Evolutionary conservation across 2,113 vertebrate species (phyloP).

Genomic region (Pteruthius melanotis): DNA sequence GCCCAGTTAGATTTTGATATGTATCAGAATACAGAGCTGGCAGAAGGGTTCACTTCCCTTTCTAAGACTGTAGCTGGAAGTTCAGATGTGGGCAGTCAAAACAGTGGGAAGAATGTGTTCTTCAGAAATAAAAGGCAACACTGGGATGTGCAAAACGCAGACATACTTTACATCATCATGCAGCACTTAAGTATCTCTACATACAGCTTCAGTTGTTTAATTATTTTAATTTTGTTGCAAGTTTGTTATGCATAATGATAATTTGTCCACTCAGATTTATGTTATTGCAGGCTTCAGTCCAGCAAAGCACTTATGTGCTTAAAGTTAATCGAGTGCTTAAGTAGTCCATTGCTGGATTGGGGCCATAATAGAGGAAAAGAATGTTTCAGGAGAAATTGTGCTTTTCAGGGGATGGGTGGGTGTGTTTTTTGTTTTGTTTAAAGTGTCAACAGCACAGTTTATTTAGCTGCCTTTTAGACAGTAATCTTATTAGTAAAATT

Average conservation of each 20-base stretch:
- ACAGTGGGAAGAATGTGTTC: neutral
- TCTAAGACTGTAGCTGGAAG: neutral
- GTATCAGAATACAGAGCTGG: neutral
- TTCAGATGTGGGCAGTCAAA: neutral
- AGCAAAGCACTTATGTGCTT: too few relatives aligned
- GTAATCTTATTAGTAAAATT: conserved; percentile 75
- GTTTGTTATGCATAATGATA: conserved; percentile 11
- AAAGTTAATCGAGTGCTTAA: too few relatives aligned
- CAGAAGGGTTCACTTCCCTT: neutral
- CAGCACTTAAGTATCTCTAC: neutral
- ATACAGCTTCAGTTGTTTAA: neutral
- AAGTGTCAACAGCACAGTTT: conserved; percentile 21
- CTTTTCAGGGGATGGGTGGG: neutral
- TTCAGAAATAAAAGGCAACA: neutral
- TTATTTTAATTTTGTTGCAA: conserved; percentile 29
- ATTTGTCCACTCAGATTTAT: conserved; percentile 47
- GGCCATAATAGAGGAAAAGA: neutral
- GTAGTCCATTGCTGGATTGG: neutral
- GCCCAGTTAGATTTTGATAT: neutral
- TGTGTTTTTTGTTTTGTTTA: neutral
- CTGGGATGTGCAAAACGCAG: neutral
- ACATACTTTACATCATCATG: neutral
- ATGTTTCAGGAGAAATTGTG: neutral
- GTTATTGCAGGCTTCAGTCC: conserved; percentile 35
- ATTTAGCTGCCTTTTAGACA: conserved; percentile 46